These are phyloP conservation scores for Micromesistius poutassou DNA, from an alignment of 2,797 vertebrate genomes.

Conservation along the genomic window DNA sequence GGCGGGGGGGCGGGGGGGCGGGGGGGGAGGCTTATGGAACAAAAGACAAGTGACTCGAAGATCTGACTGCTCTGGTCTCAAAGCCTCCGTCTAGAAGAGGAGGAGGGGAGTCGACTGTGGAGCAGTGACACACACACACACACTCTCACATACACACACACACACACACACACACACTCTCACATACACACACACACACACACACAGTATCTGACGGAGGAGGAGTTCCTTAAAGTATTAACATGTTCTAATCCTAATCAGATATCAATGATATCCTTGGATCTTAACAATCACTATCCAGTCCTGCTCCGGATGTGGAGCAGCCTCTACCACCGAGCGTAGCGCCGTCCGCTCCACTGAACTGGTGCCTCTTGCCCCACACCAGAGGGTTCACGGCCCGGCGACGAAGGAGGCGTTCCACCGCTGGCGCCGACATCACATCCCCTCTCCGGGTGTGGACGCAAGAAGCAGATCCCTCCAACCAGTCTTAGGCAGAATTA, in stretches of 20 bases:
- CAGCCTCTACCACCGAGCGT: conserved; percentile 44
- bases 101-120: conserved; percentile 2
- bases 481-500: conserved; percentile 15
- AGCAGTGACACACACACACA: conserved; percentile 9
- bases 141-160: conserved; percentile 5
- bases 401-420: conserved; percentile 14
- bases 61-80: conserved; percentile 13
- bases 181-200: conserved; percentile 20
- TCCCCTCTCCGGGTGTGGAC: conserved; percentile 2
- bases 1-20: background rate
- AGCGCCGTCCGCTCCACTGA: conserved; percentile 54
- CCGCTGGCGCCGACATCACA: conserved; percentile 9
- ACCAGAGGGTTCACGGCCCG: conserved; percentile 16
- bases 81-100: conserved; percentile 12
- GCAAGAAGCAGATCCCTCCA: conserved; percentile 11
- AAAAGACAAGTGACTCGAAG: conserved; percentile 11
- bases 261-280: background rate
- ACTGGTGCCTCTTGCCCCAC: conserved; percentile 40
- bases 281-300: conserved; percentile 11
- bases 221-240: conserved; percentile 28
- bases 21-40: background rate
- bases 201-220: conserved; percentile 23
- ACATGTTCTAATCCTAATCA: background rate
- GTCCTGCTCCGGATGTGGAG: conserved; percentile 49
- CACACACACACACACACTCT: conserved; percentile 15